Evolutionary conservation across 2,888 invertebrate genomes (phyloP), one percentile per base, ranked within the genome.

Genomic region (Aromia moschata): DNA sequence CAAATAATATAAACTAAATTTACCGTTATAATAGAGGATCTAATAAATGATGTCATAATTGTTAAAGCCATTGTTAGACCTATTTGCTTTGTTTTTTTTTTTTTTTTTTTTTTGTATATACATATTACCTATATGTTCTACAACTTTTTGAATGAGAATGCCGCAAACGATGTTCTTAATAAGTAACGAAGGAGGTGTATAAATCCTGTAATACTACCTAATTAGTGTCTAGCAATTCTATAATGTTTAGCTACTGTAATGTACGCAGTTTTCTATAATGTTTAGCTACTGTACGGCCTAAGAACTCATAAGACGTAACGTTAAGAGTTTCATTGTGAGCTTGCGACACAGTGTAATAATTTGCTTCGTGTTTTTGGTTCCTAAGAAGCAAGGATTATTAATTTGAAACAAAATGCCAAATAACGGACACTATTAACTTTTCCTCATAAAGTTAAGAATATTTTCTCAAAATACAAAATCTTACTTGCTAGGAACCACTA

Each of bases 1-100:
- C 59, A 63, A 63, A 67, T 44, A 47, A 60, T n/a, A 38, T 52
- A 62, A 46, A 66, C 57, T 56, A 41, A 45, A 55, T 53, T 45
- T 30, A 49, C 30, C 4, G 38, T 18, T 38, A 38, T 40, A 38
- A 17, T 40, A 36, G 10, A 25, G 31, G 33, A 30, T 45, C 46
- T 33, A 36, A 36, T 33, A 31, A 47, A 38, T 37, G 11, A 51
- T 17, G 33, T n/a, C n/a, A 33, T 17, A 37, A 52, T 37, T 46
- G 41, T 54, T 38, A 20, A 49, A 49, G 16, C 45, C 10, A n/a
- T n/a, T n/a, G n/a, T n/a, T n/a, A n/a, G n/a, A n/a, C n/a, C n/a
- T n/a, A n/a, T n/a, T n/a, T n/a, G n/a, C n/a, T n/a, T n/a, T n/a
- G n/a, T n/a, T n/a, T n/a, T n/a, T n/a, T n/a, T n/a, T n/a, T n/a